Evolutionary conservation across 1,140 invertebrate species (phyloP).

Genomic region (Drosophila parabipectinata): DNA sequence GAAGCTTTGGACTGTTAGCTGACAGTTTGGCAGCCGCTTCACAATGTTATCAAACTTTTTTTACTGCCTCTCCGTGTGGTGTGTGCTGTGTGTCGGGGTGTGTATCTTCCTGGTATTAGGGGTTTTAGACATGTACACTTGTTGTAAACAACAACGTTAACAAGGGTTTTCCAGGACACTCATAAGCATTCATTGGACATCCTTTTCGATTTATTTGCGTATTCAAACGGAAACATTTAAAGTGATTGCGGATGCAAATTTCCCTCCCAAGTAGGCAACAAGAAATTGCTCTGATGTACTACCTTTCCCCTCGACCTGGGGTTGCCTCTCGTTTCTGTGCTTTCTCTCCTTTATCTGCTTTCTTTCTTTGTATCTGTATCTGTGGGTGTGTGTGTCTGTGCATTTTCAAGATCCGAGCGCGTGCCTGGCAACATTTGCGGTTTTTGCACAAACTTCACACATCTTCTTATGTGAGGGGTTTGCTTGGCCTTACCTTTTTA

Average conservation of each 20-base stretch:
- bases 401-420: conserved; percentile 69
- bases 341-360: conserved; percentile 15
- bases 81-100: conserved; percentile 8
- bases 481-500: conserved; percentile 45
- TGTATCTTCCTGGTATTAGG: conserved; percentile 41
- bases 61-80: conserved; percentile 1
- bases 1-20: conserved; percentile 21
- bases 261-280: conserved; percentile 54
- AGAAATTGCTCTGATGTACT: conserved; percentile 54
- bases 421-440: conserved; percentile 80
- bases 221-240: conserved; percentile 83
- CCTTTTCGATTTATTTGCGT: conserved; percentile 83
- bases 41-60: conserved; percentile 58
- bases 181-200: conserved; percentile 81
- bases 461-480: conserved; percentile 69
- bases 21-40: conserved; percentile 58
- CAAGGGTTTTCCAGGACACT: conserved; percentile 72
- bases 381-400: conserved; percentile 26
- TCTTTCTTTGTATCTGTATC: conserved; percentile 10
- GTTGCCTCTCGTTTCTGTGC: conserved; percentile 2
- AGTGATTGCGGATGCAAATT: conserved; percentile 83
- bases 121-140: conserved; percentile 77
- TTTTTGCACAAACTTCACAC: conserved; percentile 80
- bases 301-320: not conserved
- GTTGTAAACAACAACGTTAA: conserved; percentile 81